Percentiles rank a stretch among this genome's conserved stretches.
phyloP scores from a whole-genome alignment of 2,113 vertebrate genomes.

The Aegotheles bennettii region DNA sequence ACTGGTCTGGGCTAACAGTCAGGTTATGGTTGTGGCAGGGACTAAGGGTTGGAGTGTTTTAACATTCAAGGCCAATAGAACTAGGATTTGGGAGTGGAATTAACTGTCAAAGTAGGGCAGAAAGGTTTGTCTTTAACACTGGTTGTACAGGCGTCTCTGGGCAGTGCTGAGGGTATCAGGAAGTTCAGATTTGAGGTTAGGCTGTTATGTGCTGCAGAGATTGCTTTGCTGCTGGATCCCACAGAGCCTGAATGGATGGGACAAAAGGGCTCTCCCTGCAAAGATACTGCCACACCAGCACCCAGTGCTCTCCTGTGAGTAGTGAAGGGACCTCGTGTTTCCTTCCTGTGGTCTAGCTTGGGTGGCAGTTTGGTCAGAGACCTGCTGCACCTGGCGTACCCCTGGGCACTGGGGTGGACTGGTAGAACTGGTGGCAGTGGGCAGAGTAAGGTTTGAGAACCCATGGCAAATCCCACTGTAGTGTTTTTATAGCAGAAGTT shows the following conservation, averaged over 20 bases:
- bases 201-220: not conserved
- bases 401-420: no score
- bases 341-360: not conserved
- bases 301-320: not conserved
- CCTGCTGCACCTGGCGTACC: not conserved
- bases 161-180: not conserved
- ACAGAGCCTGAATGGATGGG: not conserved
- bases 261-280: not conserved
- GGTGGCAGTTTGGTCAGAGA: not conserved
- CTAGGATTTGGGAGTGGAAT: not conserved
- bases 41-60: not conserved
- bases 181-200: not conserved
- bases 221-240: not conserved
- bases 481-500: not conserved
- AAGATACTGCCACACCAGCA: not conserved
- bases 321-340: not conserved
- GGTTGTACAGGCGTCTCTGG: not conserved
- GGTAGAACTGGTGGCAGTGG: not conserved
- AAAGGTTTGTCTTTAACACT: not conserved
- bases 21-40: not conserved
- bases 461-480: fast-evolving
- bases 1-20: not conserved
- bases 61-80: not conserved
- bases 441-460: fast-evolving
- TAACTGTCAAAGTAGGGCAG: not conserved